phyloP scores from a whole-genome alignment of 2,888 invertebrate genomes.

The Campaea margaritaria region DNA sequence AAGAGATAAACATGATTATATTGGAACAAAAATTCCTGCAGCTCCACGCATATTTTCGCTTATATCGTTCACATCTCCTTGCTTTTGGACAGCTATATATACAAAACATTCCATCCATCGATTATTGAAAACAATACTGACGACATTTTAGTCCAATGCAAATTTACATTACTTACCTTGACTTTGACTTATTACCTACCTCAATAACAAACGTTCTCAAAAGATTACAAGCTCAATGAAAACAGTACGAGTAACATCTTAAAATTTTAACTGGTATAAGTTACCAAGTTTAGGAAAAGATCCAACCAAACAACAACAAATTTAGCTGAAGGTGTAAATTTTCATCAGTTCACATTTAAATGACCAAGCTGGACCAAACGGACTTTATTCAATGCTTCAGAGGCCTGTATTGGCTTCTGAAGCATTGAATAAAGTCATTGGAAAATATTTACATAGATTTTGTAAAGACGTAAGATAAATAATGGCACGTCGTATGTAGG shows the following conservation, averaged over 20 bases:
- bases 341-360: not conserved
- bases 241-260: constrained; percentile 19
- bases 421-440: too few species aligned
- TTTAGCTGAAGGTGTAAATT: constrained; percentile 1
- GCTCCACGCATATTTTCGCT: not conserved
- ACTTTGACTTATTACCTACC: constrained; percentile 33
- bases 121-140: constrained; percentile 1
- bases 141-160: not conserved
- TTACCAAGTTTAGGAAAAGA: constrained; percentile 19
- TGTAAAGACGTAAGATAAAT: too few species aligned
- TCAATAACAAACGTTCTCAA: constrained; percentile 30
- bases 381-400: too few species aligned
- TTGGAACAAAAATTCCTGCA: not conserved
- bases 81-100: not conserved
- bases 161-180: constrained; percentile 34
- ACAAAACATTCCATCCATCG: not conserved
- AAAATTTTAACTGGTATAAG: constrained; percentile 30
- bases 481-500: not conserved
- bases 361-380: not conserved
- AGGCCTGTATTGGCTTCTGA: too few species aligned
- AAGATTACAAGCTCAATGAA: constrained; percentile 13
- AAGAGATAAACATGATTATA: not conserved
- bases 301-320: not conserved
- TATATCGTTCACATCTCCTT: not conserved
- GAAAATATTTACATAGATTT: too few species aligned